Percentiles rank a stretch among this genome's conserved stretches.
Conservation (phyloP, 2,888 invertebrate genomes). For the Agonum fuliginosum region DNA sequence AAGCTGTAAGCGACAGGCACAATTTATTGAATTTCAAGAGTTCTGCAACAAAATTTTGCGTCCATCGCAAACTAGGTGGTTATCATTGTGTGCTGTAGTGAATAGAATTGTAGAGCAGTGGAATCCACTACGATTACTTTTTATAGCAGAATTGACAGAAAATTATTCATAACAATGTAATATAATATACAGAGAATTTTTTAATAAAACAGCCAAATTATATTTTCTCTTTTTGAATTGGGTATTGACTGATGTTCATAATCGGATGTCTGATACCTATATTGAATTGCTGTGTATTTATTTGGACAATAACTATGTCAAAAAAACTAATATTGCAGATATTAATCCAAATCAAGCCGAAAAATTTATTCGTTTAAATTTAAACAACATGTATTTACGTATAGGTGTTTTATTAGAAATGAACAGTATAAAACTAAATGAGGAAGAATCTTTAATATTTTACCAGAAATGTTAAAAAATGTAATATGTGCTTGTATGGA, state of each 20-base stretch:
- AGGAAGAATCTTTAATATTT: neutral
- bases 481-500: neutral
- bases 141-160: conserved; percentile 38
- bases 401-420: neutral
- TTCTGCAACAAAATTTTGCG: conserved; percentile 28
- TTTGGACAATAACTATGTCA: neutral
- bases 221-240: neutral
- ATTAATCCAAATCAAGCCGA: neutral
- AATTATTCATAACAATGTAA: conserved; percentile 41
- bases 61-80: conserved; percentile 1
- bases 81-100: conserved; percentile 8
- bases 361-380: neutral
- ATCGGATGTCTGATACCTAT: conserved; percentile 3
- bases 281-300: neutral
- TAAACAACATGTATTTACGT: neutral
- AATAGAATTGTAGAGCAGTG: conserved; percentile 48
- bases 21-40: conserved; percentile 62
- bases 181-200: neutral
- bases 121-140: conserved; percentile 53
- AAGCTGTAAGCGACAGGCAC: conserved; percentile 62
- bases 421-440: neutral
- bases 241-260: conserved; percentile 16
- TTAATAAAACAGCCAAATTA: neutral
- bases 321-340: neutral
- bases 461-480: neutral